These are phyloP conservation scores for Diploscapter pachys DNA, from an alignment of 1,140 invertebrate species.

Conservation along the genomic window DNA sequence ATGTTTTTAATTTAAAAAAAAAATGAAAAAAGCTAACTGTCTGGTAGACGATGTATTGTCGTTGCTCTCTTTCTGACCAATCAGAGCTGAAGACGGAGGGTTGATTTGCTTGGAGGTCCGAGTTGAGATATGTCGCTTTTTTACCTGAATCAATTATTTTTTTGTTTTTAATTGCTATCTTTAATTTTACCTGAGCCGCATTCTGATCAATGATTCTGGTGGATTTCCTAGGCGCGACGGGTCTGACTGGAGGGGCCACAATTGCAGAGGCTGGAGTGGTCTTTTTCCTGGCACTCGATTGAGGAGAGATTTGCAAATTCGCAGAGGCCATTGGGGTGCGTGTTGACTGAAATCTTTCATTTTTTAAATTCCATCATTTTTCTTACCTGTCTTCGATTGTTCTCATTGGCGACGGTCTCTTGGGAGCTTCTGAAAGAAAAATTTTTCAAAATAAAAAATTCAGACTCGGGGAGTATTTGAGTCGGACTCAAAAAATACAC, in stretches of 20 bases:
- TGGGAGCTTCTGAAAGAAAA: background rate
- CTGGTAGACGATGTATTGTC: background rate
- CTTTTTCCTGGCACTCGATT: no score
- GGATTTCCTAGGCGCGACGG: constrained; percentile 5
- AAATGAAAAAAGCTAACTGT: no score
- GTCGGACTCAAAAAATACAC: no score
- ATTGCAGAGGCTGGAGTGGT: background rate
- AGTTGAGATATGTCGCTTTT: background rate
- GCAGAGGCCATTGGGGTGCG: background rate
- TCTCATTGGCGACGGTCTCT: background rate
- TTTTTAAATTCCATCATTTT: background rate
- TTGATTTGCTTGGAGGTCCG: background rate
- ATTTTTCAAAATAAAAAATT: background rate
- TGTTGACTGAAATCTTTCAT: background rate
- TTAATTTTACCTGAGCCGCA: background rate
- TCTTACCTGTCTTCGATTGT: background rate
- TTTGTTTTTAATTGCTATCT: background rate
- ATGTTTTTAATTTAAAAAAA: no score
- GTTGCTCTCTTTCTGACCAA: constrained; percentile 5
- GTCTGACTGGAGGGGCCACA: background rate
- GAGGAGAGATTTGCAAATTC: background rate
- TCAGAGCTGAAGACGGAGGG: constrained; percentile 2
- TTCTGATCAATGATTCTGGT: constrained; percentile 16
- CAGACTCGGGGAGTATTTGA: no score
- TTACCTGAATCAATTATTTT: constrained; percentile 6